Conservation (phyloP, 2,888 invertebrate genomes). For the Ectemnius cavifrons region DNA sequence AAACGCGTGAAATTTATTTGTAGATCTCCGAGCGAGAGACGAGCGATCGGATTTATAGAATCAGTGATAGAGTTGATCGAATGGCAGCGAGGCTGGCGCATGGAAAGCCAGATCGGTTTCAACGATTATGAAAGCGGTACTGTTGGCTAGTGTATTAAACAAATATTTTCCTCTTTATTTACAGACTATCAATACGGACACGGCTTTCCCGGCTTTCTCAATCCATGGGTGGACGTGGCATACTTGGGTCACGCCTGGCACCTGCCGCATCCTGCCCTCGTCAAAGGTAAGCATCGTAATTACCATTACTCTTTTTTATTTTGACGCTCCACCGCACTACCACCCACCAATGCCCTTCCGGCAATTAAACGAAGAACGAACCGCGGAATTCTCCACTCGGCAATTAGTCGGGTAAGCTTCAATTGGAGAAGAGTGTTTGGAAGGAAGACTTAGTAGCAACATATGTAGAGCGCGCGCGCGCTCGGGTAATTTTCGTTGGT, state of each 20-base stretch:
- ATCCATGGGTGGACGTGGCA: conserved; percentile 91
- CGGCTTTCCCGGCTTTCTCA: conserved; percentile 82
- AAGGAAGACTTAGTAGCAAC: background rate
- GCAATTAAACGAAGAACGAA: conserved; percentile 2
- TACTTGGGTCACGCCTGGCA: conserved; percentile 87
- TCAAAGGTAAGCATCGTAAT: conserved; percentile 80
- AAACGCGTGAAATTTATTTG: conserved; percentile 21
- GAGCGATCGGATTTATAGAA: conserved; percentile 10
- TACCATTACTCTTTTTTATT: conserved; percentile 4
- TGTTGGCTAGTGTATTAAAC: conserved; percentile 22
- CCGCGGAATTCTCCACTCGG: background rate
- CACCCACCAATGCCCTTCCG: background rate
- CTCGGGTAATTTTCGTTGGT: too few relatives aligned
- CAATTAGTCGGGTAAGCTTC: too few relatives aligned
- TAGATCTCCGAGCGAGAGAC: conserved; percentile 16
- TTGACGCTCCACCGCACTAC: background rate
- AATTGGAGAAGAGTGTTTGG: background rate
- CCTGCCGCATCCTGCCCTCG: conserved; percentile 79
- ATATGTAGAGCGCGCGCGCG: too few relatives aligned
- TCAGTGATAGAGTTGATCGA: background rate
- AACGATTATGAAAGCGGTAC: background rate
- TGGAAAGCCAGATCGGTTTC: background rate
- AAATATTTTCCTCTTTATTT: conserved; percentile 60
- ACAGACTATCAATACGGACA: conserved; percentile 90
- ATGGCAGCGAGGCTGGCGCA: background rate